These are phyloP conservation scores for Dendrocincla tyrannina DNA, from an alignment of 2,797 vertebrate genomes.

Conservation along the genomic window DNA sequence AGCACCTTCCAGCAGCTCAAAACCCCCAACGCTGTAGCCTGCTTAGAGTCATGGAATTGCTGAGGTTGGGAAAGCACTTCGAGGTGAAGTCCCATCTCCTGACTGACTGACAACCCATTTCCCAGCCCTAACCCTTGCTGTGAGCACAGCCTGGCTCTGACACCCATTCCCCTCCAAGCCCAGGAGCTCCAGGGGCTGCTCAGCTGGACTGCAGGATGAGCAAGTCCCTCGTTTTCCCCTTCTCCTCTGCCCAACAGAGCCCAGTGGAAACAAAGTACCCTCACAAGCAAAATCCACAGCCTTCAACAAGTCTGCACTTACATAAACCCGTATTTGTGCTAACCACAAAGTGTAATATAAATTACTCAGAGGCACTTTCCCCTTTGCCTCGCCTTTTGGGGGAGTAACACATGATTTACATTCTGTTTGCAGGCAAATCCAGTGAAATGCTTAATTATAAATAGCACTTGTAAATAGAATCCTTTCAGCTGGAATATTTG, in stretches of 20 bases:
- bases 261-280: accelerated
- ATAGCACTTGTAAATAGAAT: conserved; percentile 38
- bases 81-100: neutral
- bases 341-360: neutral
- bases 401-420: neutral
- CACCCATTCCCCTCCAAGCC: neutral
- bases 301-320: neutral
- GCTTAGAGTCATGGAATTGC: neutral
- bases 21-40: accelerated
- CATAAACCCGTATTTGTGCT: neutral
- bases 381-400: neutral
- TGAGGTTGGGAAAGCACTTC: neutral
- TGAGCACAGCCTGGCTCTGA: neutral
- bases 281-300: neutral
- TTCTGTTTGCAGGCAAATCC: neutral
- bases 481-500: conserved; percentile 24
- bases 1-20: neutral
- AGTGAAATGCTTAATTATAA: conserved; percentile 47
- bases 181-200: neutral
- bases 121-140: accelerated
- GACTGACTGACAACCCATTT: neutral
- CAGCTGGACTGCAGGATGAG: neutral
- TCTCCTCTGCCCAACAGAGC: neutral
- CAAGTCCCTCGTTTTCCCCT: too few relatives aligned
- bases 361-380: neutral